Conservation (phyloP, 2,888 invertebrate genomes). For the Trachelus stipa region DNA sequence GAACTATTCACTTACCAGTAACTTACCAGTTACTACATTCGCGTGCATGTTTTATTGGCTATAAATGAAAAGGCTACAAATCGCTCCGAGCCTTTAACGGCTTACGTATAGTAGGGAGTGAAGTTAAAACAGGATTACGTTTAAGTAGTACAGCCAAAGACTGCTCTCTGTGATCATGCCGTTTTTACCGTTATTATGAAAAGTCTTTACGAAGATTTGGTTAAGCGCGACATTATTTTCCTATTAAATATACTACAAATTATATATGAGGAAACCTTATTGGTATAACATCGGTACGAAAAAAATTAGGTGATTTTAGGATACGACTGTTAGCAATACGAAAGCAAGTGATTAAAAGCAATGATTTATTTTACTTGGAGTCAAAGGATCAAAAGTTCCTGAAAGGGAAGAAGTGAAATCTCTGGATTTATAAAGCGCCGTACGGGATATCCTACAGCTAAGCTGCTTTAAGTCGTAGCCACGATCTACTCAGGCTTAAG, state of each 20-base stretch:
- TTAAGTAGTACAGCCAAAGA: background rate
- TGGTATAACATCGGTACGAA: background rate
- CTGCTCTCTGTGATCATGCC: constrained; percentile 45
- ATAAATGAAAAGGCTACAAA: constrained; percentile 59
- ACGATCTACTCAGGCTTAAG: constrained; percentile 24
- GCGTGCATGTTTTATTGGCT: constrained; percentile 60
- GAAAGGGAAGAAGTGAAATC: background rate
- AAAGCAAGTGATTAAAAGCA: background rate
- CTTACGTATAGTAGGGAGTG: background rate
- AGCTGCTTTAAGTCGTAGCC: constrained; percentile 22
- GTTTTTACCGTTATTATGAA: constrained; percentile 54
- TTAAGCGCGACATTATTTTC: constrained; percentile 50
- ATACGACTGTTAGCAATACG: background rate
- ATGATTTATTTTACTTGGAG: background rate
- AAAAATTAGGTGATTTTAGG: background rate
- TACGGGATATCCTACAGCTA: background rate
- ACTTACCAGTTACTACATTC: constrained; percentile 41
- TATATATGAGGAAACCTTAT: background rate
- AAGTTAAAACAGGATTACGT: background rate
- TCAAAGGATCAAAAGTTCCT: background rate
- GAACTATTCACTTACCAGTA: constrained; percentile 59
- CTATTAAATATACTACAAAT: constrained; percentile 32
- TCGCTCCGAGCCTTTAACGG: constrained; percentile 39
- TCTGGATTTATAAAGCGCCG: background rate
- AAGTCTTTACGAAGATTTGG: constrained; percentile 35